Evolutionary conservation across 92 coral and sea anemone species (phyloP).

Genomic region (Hydrozoanthus gracilis): DNA sequence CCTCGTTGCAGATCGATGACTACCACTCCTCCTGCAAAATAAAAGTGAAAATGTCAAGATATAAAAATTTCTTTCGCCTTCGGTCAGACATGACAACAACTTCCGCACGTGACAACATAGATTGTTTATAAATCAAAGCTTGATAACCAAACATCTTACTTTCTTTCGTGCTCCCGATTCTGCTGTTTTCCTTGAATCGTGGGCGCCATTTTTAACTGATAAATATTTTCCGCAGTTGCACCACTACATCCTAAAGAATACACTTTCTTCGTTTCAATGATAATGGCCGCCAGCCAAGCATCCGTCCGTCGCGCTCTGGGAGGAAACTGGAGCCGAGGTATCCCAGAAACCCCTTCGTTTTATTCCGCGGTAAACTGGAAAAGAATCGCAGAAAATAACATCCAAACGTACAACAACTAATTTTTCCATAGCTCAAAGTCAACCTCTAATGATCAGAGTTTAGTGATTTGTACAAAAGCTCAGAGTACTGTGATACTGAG

Average conservation of each 20-base stretch:
- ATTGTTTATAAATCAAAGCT: neutral
- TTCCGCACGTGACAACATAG: neutral
- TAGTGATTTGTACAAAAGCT: too few relatives aligned
- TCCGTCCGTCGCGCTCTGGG: neutral
- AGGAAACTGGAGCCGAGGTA: constrained; percentile 22
- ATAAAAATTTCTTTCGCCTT: neutral
- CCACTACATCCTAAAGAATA: neutral
- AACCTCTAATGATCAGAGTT: too few relatives aligned
- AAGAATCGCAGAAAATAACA: neutral
- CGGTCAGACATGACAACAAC: constrained; percentile 19
- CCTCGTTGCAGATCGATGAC: constrained; percentile 42
- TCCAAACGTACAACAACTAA: neutral
- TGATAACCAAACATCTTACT: neutral
- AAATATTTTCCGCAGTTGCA: neutral
- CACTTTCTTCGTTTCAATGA: too few relatives aligned
- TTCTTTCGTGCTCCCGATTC: constrained; percentile 36
- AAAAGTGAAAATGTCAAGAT: neutral
- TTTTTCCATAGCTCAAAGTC: too few relatives aligned
- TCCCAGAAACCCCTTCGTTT: constrained; percentile 39
- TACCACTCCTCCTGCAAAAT: constrained; percentile 19
- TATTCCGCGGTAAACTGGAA: constrained; percentile 31
- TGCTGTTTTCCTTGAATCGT: constrained; percentile 45
- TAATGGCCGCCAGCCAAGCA: neutral
- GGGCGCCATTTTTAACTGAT: constrained; percentile 29
- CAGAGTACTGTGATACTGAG: too few relatives aligned